A percentile compares a stretch with the other conserved stretches of the same genome.
These are phyloP conservation scores for Hydriomena furcata DNA, from an alignment of 2,888 invertebrate species.

Conservation along the genomic window DNA sequence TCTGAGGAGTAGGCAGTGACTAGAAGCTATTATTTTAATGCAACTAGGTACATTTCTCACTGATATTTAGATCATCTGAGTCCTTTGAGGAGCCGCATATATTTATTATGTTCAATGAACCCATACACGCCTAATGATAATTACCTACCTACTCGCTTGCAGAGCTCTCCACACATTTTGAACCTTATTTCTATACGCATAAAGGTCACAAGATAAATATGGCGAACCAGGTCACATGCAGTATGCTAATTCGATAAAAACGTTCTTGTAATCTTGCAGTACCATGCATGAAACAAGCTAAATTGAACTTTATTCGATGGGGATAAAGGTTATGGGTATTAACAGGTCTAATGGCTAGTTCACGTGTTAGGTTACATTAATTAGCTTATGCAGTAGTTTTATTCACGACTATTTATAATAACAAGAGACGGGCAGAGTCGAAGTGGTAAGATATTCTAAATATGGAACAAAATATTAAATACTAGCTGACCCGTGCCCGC, in stretches of 20 bases:
- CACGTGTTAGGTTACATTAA: slow-evolving; percentile 13
- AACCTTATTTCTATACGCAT: slow-evolving; percentile 25
- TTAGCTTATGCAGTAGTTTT: neutral
- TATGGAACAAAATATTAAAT: too few species aligned
- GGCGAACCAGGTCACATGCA: slow-evolving; percentile 56
- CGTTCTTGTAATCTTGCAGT: slow-evolving; percentile 27
- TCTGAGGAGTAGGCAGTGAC: too few species aligned
- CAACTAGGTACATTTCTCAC: neutral
- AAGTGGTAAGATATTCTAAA: too few species aligned
- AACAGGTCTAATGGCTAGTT: slow-evolving; percentile 6
- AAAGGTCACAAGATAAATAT: slow-evolving; percentile 24
- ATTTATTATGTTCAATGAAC: slow-evolving; percentile 35
- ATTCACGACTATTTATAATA: too few species aligned
- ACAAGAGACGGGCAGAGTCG: too few species aligned
- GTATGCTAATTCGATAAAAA: slow-evolving; percentile 63
- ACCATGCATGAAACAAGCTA: slow-evolving; percentile 7
- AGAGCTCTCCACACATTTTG: slow-evolving; percentile 9
- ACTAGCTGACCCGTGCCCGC: too few species aligned
- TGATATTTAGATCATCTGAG: slow-evolving; percentile 23
- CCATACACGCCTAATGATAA: slow-evolving; percentile 20
- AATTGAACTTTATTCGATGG: slow-evolving; percentile 5
- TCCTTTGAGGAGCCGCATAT: slow-evolving; percentile 28
- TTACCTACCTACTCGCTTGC: slow-evolving; percentile 27
- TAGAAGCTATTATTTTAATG: too few species aligned
- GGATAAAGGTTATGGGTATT: slow-evolving; percentile 5